A percentile compares a stretch with the other conserved stretches of the same genome.
These are phyloP conservation scores for Arnoldichthys spilopterus DNA, from an alignment of 2,797 vertebrate species.

Conservation along the genomic window DNA sequence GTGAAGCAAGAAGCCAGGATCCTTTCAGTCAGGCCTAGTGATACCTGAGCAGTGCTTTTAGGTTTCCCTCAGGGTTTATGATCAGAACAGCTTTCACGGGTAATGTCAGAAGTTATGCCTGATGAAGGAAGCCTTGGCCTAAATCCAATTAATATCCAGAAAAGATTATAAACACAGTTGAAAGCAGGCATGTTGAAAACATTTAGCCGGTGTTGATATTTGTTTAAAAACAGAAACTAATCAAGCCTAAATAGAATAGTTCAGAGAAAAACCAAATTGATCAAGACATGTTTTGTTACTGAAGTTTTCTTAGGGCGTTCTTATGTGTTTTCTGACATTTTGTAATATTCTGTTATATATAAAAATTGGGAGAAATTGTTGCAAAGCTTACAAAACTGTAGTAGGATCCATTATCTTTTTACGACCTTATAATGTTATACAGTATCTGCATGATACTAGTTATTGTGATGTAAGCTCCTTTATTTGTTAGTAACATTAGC, in stretches of 20 bases:
- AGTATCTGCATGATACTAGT: no score
- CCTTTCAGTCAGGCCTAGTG: conserved; percentile 6
- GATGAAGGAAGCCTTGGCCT: conserved; percentile 31
- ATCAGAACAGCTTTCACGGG: conserved; percentile 24
- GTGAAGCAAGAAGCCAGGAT: conserved; percentile 24
- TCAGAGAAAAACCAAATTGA: background rate
- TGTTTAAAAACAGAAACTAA: conserved; percentile 42
- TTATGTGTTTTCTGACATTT: background rate
- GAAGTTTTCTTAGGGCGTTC: background rate
- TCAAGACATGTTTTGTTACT: background rate
- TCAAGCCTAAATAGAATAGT: conserved; percentile 9
- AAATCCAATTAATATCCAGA: conserved; percentile 30
- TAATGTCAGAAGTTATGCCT: conserved; percentile 28
- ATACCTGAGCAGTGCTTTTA: conserved; percentile 4
- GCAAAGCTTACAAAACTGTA: no score
- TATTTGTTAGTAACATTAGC: no score
- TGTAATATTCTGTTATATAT: background rate
- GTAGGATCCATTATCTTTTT: no score
- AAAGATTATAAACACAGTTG: conserved; percentile 30
- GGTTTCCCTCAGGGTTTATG: conserved; percentile 14
- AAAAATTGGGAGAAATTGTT: background rate
- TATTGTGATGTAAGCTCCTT: background rate
- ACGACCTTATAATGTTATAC: no score
- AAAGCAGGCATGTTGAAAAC: conserved; percentile 22
- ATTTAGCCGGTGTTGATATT: conserved; percentile 30